A percentile compares a stretch with the other conserved stretches of the same genome.
These are phyloP conservation scores for Spinibarbus caldwelli DNA, from an alignment of 2,797 vertebrate species.

Conservation along the genomic window DNA sequence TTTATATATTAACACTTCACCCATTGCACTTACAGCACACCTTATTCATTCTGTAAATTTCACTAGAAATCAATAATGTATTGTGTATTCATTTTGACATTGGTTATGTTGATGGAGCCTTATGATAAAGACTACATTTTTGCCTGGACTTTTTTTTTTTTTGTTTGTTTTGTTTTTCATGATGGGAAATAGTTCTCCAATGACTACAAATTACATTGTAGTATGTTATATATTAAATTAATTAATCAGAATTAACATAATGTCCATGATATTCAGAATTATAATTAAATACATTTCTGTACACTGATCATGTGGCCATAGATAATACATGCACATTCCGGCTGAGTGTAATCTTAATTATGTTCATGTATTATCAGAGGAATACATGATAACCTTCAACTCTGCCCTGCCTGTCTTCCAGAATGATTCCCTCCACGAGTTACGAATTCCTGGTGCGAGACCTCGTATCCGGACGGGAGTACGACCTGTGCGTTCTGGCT, in stretches of 20 bases:
- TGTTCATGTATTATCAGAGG: slow-evolving; percentile 21
- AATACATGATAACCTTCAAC: slow-evolving; percentile 12
- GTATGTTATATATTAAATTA: neutral
- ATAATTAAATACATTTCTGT: neutral
- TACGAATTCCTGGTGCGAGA: slow-evolving; percentile 90
- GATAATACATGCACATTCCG: slow-evolving; percentile 23
- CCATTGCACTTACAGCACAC: neutral
- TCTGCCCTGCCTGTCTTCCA: slow-evolving; percentile 60
- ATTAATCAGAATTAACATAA: neutral
- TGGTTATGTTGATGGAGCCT: slow-evolving; percentile 36
- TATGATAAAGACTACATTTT: slow-evolving; percentile 33
- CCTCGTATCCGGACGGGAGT: slow-evolving; percentile 84
- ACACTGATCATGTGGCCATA: slow-evolving; percentile 11
- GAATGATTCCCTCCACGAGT: slow-evolving; percentile 89
- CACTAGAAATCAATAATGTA: slow-evolving; percentile 4
- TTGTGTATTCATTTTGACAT: slow-evolving; percentile 39
- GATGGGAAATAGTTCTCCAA: slow-evolving; percentile 7
- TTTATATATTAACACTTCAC: neutral
- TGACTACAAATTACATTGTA: neutral
- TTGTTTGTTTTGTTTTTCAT: too few species aligned
- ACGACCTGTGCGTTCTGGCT: slow-evolving; percentile 86
- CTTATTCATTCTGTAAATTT: slow-evolving; percentile 13
- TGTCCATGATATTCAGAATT: slow-evolving; percentile 2
- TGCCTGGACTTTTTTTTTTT: neutral
- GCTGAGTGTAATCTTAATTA: slow-evolving; percentile 21